These are phyloP conservation scores for Liasis olivaceus DNA, from an alignment of 2,797 vertebrate genomes.

Conservation along the genomic window DNA sequence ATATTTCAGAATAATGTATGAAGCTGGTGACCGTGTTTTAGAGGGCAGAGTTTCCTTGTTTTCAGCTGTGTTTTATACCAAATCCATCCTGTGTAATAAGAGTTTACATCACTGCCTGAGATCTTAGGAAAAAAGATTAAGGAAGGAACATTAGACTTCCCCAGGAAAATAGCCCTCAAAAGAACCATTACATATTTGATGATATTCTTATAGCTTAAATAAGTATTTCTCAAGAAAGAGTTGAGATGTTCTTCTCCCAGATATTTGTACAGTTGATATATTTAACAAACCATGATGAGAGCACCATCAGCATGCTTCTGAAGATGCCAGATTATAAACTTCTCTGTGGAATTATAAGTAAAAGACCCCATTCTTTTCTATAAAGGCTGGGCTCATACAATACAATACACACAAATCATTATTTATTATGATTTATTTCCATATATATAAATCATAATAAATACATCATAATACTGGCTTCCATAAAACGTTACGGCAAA, in stretches of 20 bases:
- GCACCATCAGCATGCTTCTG: not conserved
- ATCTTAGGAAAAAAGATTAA: constrained; percentile 47
- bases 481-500: not conserved
- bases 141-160: constrained; percentile 37
- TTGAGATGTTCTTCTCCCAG: not conserved
- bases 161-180: constrained; percentile 31
- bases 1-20: constrained; percentile 59
- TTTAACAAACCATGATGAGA: no score
- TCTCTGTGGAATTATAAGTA: not conserved
- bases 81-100: constrained; percentile 45
- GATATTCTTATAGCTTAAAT: not conserved
- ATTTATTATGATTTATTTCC: not conserved
- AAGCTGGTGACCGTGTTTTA: constrained; percentile 37
- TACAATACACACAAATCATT: not conserved
- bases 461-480: not conserved
- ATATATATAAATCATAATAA: not conserved
- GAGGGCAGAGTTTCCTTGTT: constrained; percentile 56
- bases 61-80: constrained; percentile 58
- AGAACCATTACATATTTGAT: not conserved
- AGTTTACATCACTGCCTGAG: constrained; percentile 59
- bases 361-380: not conserved
- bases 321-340: not conserved
- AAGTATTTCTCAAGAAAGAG: not conserved
- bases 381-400: not conserved
- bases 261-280: not conserved